A percentile compares a stretch with the other conserved stretches of the same genome.
These are phyloP conservation scores for Pachyuromys duprasi DNA, from an alignment of 2,797 vertebrate genomes.

Conservation along the genomic window DNA sequence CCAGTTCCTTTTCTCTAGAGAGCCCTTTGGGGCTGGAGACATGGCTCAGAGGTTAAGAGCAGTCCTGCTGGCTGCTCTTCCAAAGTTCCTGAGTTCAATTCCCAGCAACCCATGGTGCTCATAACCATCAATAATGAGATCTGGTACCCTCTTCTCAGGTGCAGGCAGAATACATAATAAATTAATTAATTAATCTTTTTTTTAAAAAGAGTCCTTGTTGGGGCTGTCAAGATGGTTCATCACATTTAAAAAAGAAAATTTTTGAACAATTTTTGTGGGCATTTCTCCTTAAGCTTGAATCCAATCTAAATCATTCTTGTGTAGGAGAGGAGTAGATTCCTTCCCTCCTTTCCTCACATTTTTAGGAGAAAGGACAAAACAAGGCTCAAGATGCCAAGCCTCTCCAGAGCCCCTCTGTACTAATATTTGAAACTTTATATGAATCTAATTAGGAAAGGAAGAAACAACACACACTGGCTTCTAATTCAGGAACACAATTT, in stretches of 20 bases:
- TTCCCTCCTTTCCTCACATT: not conserved
- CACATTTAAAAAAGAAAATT: not conserved
- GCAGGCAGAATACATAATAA: no score
- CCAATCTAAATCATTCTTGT: not conserved
- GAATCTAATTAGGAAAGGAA: not conserved
- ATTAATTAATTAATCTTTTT: no score
- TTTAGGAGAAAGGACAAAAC: not conserved
- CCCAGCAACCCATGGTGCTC: no score
- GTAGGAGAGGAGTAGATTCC: not conserved
- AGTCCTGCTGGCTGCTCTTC: no score
- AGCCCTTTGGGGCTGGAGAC: not conserved
- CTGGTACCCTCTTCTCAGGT: no score
- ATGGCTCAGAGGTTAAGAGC: no score
- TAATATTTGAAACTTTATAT: not conserved
- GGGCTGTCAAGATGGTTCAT: not conserved
- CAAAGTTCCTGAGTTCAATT: no score
- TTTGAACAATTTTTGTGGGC: not conserved
- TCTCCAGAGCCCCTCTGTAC: not conserved
- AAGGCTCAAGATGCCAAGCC: not conserved
- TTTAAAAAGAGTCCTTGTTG: not conserved
- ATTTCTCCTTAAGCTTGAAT: conserved; percentile 11
- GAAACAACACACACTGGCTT: not conserved
- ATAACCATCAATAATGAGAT: no score
- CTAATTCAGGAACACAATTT: not conserved
- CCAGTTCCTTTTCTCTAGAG: not conserved